Evolutionary conservation across 2,113 vertebrate genomes (phyloP), one percentile per base, ranked within the genome.

Genomic region (Panthera tigris): DNA sequence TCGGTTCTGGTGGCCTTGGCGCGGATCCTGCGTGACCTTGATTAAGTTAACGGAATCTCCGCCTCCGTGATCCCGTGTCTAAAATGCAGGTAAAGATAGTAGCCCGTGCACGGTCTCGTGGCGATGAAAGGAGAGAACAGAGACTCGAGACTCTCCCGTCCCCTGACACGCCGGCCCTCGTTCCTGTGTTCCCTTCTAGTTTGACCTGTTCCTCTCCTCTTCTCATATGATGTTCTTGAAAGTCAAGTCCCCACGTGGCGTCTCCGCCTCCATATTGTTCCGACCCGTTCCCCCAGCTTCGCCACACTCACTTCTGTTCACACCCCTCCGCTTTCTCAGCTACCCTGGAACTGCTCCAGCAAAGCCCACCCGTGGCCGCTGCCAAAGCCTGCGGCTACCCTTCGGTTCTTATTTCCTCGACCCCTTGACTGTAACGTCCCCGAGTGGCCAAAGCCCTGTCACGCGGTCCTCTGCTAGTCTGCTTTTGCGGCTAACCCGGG

Each of bases 201-300:
- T 95, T 84, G 93, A 63, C 48, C 27, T 39, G 2, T 39, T 80
- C 57, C 83, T 89, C 15, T 85, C 31, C 50, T 85, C 19, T 85
- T n/a, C 57, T 57, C 55, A 76, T 63, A 19, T 39, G n/a, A 85
- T 95, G 95, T 81, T 97, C 81, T 91, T 76, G 63, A 80, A 91
- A 89, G 39, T 33, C 12, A 39, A 61, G 31, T 61, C 55, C 31
- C 31, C 33, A 33, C 88, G 76, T 86, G 25, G 63, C 5, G 13
- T 76, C 5, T 85, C 29, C 9, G 66, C 7, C 41, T 87, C 36
- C 13, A 0, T 82, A 19, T 79, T 68, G 78, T 66, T 76, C 50
- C 69, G 52, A 25, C 18, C 66, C 21, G 11, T 57, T 68, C 48
- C 25, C 92, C 92, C 33, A 45, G 27, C 73, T 69, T 76, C 48